Conservation (phyloP, 2,113 vertebrate species). For the Oreochromis niloticus region DNA sequence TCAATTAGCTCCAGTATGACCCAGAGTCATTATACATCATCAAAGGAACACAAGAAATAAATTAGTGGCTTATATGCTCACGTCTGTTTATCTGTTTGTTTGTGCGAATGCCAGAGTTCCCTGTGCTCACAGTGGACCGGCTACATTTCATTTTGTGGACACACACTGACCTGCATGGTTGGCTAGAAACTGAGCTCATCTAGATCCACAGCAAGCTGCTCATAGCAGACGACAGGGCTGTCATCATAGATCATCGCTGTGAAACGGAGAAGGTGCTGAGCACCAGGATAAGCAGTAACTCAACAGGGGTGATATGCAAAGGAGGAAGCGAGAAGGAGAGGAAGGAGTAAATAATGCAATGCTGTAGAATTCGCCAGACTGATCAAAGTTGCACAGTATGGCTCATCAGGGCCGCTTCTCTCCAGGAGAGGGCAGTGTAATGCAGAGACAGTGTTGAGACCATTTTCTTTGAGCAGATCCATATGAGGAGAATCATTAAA, state of each 20-base stretch:
- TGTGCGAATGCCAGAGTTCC: neutral
- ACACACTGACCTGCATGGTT: conserved; percentile 41
- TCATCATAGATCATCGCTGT: conserved; percentile 30
- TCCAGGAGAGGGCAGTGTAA: conserved; percentile 62
- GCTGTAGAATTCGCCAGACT: neutral
- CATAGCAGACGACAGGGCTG: conserved; percentile 34
- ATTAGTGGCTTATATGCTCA: neutral
- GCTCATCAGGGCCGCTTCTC: neutral
- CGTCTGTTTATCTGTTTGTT: conserved; percentile 12
- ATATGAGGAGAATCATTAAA: conserved; percentile 19
- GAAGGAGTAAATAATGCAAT: neutral
- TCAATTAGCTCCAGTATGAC: conserved; percentile 48
- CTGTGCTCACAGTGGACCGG: conserved; percentile 39
- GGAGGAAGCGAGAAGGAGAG: neutral
- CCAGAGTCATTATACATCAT: conserved; percentile 2
- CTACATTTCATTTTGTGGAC: conserved; percentile 39
- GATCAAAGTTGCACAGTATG: neutral
- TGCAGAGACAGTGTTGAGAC: neutral
- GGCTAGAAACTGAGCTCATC: conserved; percentile 55
- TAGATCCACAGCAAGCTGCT: conserved; percentile 46
- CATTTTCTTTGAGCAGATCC: conserved; percentile 23
- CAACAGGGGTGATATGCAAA: neutral
- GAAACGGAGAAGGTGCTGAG: neutral
- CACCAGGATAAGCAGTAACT: neutral
- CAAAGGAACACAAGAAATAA: neutral